Evolutionary conservation across 1,140 invertebrate genomes (phyloP).

Genomic region (Sitobion miscanthi): DNA sequence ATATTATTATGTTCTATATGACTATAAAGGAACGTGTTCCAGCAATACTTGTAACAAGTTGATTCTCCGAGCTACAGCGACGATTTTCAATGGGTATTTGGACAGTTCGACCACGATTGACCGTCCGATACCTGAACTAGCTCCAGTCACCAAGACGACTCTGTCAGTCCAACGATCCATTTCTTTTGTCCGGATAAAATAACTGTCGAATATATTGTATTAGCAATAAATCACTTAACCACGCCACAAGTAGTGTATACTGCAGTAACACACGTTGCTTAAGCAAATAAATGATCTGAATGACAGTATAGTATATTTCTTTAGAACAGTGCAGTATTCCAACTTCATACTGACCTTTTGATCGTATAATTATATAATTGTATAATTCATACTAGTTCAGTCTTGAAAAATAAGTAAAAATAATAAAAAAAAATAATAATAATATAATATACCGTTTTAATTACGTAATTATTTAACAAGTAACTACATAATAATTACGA

Average conservation of each 20-base stretch:
- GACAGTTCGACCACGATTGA: slow-evolving; percentile 64
- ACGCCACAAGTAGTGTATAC: not conserved
- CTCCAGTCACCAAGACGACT: slow-evolving; percentile 71
- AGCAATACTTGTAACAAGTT: slow-evolving; percentile 46
- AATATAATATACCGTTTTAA: no score
- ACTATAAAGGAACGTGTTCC: not conserved
- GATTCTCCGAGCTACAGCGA: slow-evolving; percentile 67
- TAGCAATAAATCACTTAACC: not conserved
- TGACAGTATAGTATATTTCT: not conserved
- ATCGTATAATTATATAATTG: not conserved
- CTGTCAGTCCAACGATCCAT: slow-evolving; percentile 41
- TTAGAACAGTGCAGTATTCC: not conserved
- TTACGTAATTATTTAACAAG: no score
- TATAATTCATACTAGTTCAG: no score
- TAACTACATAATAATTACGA: no score
- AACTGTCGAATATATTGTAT: not conserved
- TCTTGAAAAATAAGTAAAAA: no score
- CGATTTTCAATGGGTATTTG: slow-evolving; percentile 68
- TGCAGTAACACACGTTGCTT: not conserved
- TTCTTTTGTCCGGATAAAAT: not conserved
- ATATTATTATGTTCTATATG: no score
- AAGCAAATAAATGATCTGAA: not conserved
- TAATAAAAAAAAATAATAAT: no score
- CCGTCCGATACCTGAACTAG: slow-evolving; percentile 71
- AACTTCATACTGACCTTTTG: not conserved